Base-by-base conservation (phyloP, 2,113 vertebrate species). In the Silurus glanis region DNA sequence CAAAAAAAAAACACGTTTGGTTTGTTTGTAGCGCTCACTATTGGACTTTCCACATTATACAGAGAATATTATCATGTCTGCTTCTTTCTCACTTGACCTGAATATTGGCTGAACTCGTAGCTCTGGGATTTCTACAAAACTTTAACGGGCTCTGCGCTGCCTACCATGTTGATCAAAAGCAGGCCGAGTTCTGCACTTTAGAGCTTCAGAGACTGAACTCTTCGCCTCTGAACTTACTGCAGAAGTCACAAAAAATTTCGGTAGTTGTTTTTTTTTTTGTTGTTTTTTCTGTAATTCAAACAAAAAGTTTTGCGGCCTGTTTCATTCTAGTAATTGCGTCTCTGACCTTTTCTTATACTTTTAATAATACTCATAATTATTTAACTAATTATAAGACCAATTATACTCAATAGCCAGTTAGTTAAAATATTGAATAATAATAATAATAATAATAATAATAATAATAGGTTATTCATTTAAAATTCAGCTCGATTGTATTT, bases 121-220 rank as follows among this genome's bases (percentile, higher is more conserved):
- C 59, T 74, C 56, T 25, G 80, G 87, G 80, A 84, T 62, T 58
- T 67, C 5, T 53, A 10, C 80, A 84, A 86, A 37, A 79, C 82
- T 28, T 59, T 59, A 9, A 3, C n/a, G 76, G 64, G 82, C 37
- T 72, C 58, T 80, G 53, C 19, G n/a, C 49, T n/a, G 64, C 45
- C 55, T n/a, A 71, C 45, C 55, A 51, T 13, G 58, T 14, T 61
- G 74, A 88, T 90, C 67, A 86, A 86, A 86, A 37, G 12, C 53
- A 76, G 49, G 25, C 37, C 25, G 5, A 16, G 83, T 90, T 25
- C 71, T 58, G 64, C 55, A 79, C 61, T 69, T 58, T 69, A 66
- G 78, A 83, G 59, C 47, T 61, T 58, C 79, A 28, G 37, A 59
- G 37, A 81, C 51, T n/a, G 55, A 37, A 53, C 79, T 84, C 19